Conservation (phyloP, 2,888 invertebrate species). For the Cerceris ruficornis region DNA sequence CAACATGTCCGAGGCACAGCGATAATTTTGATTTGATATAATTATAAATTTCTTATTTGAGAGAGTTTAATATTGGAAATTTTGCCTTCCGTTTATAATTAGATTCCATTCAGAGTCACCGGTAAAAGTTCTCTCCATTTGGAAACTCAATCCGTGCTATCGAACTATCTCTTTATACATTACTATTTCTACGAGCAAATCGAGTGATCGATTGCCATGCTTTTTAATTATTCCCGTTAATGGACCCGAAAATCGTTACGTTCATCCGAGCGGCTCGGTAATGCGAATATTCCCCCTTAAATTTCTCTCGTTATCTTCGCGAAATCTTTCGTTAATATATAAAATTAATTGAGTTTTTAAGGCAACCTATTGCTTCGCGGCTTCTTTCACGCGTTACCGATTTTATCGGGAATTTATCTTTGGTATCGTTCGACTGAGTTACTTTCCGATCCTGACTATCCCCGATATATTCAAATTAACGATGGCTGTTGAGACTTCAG, state of each 20-base stretch:
- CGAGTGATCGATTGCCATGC: background rate
- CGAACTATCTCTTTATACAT: conserved; percentile 66
- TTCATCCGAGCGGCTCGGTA: background rate
- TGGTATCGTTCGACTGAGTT: background rate
- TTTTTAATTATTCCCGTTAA: conserved; percentile 5
- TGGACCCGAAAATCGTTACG: background rate
- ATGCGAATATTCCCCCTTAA: background rate
- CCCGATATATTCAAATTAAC: too few relatives aligned
- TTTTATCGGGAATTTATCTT: background rate
- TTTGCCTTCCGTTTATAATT: too few relatives aligned
- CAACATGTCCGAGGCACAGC: too few relatives aligned
- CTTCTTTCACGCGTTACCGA: background rate
- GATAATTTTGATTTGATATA: too few relatives aligned
- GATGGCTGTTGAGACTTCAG: background rate
- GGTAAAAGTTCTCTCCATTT: too few relatives aligned
- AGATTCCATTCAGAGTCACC: too few relatives aligned
- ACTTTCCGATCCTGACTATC: too few relatives aligned
- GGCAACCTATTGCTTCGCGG: background rate
- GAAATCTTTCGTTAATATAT: conserved; percentile 1
- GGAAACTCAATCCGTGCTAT: conserved; percentile 68
- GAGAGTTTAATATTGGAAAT: too few relatives aligned
- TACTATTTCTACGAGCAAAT: conserved; percentile 41
- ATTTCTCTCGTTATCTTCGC: conserved; percentile 25
- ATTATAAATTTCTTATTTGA: too few relatives aligned
- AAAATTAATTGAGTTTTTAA: background rate